Base-by-base conservation (phyloP, 2,113 vertebrate genomes). In the Salvelinus alpinus region DNA sequence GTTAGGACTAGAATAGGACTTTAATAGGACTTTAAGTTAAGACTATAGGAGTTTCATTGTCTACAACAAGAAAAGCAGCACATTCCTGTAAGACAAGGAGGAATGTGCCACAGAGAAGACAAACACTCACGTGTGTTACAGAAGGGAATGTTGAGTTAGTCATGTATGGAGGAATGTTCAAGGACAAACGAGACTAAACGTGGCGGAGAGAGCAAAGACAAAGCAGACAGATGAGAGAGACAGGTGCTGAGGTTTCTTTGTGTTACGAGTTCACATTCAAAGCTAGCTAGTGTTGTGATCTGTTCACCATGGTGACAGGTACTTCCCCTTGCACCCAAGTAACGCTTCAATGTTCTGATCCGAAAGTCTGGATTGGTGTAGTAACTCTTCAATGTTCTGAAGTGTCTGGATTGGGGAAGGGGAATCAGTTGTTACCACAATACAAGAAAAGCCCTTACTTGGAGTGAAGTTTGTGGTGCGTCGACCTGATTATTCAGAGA, bases 21-120 rank as follows among this genome's bases (percentile, higher is more conserved):
- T 25, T 25, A 25, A 25, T 25, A 25, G 25, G 25, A 25, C 25
- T 25, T 25, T 25, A 25, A 25, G 51, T 62, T 8, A 62, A 20
- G 16, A n/a, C 18, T 60, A 14, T 60, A 60, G 59, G 12, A 34
- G 7, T 68, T 44, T 3, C 11, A 62, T 64, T 71, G 70, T 54
- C 20, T 38, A 22, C 18, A 77, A 44, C 69, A 44, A 68, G 78
- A 74, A 65, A 67, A 18, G 34, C 73, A 22, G 29, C 64, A 59
- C 34, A n/a, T 74, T 84, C 80, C 74, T 82, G 78, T 81, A 72
- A 34, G 64, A 66, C 71, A 12, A 22, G 38, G 9, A 44, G 38
- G 38, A 9, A 9, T 38, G 38, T 38, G 38, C 38, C 38, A 38
- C 38, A 38, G 38, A 38, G 7, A 1, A 38, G 38, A 38, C 38